Base-by-base conservation (phyloP, 35 echinoderm and acorn worm species). In the Eucidaris tribuloides region DNA sequence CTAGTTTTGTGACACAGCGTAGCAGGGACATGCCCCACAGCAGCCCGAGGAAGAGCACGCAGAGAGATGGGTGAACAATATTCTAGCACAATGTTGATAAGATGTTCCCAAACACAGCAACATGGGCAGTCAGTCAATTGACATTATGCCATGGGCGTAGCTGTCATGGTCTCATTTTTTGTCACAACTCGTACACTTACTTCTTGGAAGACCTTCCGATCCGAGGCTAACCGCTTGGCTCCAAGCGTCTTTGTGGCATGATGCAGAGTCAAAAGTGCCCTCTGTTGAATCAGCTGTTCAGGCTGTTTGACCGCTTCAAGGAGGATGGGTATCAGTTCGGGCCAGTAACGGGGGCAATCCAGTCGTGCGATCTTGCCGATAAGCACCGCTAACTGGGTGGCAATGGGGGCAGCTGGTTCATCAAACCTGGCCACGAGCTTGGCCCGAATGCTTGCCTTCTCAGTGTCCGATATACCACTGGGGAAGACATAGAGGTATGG, bases 281-380 rank as follows among this genome's bases (percentile, higher is more conserved):
- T 97, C 82, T 91, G 90, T 56, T 97, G 94, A 22, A 52, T 43
- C 3, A 97, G 79, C 17, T 81, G 86, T 42, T 89, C 90, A 15
- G 90, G 86, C 14, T 81, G 59, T 58, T 92, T 92, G 9, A 97
- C 83, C 17, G 85, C 86, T 24, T 89, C 90, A 56, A 97, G 39
- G 7, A 97, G 57, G 18, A 83, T 97, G 20, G 94, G 94, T 49
- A 97, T 87, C 23, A 97, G 85, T 46, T 90, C 94, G 4, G 90
- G 94, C 94, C 94, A 97, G 39, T 84, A 62, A n/a, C 86, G 78
- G 28, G 94, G 94, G 48, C 94, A 97, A 62, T 97, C 94, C 2
- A 92, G 42, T 7, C 94, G 90, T 23, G 94, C 90, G 40, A 97
- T 72, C 79, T 89, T 92, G 45, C 90, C 40, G 65, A 97, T 93